Percentiles rank a stretch among this genome's conserved stretches.
phyloP scores from a whole-genome alignment of 2,888 invertebrate species.

The Melangyna quadrimaculata region DNA sequence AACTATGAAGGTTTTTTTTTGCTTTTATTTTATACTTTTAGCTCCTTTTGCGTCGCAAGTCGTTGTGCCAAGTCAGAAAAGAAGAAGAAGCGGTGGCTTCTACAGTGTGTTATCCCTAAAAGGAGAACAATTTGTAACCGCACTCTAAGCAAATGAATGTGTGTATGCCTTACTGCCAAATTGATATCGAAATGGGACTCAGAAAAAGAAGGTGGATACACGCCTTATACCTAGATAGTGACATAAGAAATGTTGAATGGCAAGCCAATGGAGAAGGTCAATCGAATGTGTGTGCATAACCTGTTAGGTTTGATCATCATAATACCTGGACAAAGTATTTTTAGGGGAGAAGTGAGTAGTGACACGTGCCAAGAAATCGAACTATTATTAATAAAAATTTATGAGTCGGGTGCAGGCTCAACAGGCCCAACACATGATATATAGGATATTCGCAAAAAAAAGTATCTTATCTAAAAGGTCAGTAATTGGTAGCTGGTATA shows the following conservation, averaged over 20 bases:
- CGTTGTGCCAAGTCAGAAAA: not conserved
- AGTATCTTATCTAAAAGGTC: too few species aligned
- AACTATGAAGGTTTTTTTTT: slow-evolving; percentile 15
- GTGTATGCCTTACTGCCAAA: slow-evolving; percentile 40
- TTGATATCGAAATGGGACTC: slow-evolving; percentile 32
- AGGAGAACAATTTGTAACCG: slow-evolving; percentile 69
- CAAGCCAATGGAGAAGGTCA: slow-evolving; percentile 56
- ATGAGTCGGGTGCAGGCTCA: too few species aligned
- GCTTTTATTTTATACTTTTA: not conserved
- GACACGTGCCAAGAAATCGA: too few species aligned
- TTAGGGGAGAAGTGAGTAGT: slow-evolving; percentile 19
- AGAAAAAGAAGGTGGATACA: slow-evolving; percentile 22
- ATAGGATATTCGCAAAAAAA: too few species aligned
- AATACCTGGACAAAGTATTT: not conserved
- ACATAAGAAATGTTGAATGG: slow-evolving; percentile 14
- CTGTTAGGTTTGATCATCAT: not conserved
- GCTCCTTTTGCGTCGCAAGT: not conserved
- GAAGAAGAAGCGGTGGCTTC: slow-evolving; percentile 27
- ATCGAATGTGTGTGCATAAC: slow-evolving; percentile 39
- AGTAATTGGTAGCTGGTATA: too few species aligned
- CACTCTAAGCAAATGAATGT: slow-evolving; percentile 58
- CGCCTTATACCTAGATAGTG: not conserved
- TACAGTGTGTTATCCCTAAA: slow-evolving; percentile 55
- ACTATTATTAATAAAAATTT: too few species aligned
- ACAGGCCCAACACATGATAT: too few species aligned